These are phyloP conservation scores for Stegostoma tigrinum DNA, from an alignment of 2,113 vertebrate genomes.

Conservation along the genomic window DNA sequence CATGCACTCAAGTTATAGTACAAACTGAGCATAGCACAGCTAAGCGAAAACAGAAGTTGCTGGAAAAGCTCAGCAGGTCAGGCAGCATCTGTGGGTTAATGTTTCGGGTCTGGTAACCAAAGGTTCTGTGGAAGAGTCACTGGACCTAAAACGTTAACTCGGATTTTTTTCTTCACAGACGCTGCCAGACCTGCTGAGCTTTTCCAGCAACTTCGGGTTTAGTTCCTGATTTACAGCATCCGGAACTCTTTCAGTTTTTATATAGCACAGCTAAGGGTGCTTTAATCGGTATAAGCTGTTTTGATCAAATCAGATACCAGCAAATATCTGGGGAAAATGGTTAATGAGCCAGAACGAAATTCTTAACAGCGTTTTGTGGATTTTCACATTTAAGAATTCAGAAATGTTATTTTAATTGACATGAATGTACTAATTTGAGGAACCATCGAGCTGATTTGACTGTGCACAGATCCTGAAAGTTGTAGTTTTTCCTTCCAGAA, in stretches of 20 bases:
- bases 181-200: too few species aligned
- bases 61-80: too few species aligned
- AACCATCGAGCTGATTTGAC: not conserved
- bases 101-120: too few species aligned
- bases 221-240: too few species aligned
- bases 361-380: not conserved
- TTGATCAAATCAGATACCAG: not conserved
- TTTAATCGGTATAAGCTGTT: not conserved
- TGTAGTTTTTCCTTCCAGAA: not conserved
- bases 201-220: too few species aligned
- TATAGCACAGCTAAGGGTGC: not conserved
- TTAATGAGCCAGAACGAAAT: not conserved
- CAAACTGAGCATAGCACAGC: not conserved
- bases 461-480: conserved; percentile 21
- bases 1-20: not conserved
- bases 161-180: too few species aligned
- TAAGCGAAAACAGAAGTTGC: too few species aligned
- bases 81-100: too few species aligned
- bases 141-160: too few species aligned
- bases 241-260: too few species aligned
- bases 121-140: too few species aligned
- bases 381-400: not conserved
- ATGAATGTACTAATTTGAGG: not conserved
- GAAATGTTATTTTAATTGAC: not conserved
- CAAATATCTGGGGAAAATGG: not conserved